These are phyloP conservation scores for Gracilinanus agilis DNA, from an alignment of 2,113 vertebrate species.

Conservation along the genomic window DNA sequence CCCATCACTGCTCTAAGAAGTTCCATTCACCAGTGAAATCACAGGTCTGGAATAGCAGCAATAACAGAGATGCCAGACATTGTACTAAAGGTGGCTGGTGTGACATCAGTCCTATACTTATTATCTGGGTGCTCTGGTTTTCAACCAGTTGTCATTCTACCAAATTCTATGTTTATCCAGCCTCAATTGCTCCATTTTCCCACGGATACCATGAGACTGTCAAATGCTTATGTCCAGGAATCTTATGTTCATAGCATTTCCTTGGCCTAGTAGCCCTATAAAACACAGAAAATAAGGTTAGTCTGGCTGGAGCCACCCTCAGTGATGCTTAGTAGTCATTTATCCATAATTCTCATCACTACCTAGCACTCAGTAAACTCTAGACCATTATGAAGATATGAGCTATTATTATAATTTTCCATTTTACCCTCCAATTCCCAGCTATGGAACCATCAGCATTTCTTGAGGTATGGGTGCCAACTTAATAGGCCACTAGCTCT, in stretches of 20 bases:
- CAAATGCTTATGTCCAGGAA: background rate
- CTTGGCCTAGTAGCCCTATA: background rate
- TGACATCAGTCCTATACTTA: background rate
- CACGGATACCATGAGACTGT: background rate
- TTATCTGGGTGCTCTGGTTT: background rate
- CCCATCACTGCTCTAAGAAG: too few species aligned
- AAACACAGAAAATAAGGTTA: background rate
- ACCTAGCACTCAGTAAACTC: background rate
- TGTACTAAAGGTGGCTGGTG: background rate
- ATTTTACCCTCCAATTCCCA: background rate
- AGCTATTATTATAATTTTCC: background rate
- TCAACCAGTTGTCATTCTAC: background rate
- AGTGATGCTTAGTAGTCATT: background rate
- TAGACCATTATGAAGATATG: background rate
- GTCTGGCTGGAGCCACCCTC: background rate
- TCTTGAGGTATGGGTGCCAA: background rate
- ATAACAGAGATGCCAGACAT: background rate
- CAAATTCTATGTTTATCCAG: background rate
- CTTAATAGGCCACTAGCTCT: background rate
- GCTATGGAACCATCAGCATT: background rate
- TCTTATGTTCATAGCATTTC: background rate
- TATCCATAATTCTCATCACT: background rate
- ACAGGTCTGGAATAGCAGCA: background rate
- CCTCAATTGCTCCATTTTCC: background rate
- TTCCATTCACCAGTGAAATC: background rate